phyloP scores from a whole-genome alignment of 2,888 invertebrate species.

The Noctua janthina region DNA sequence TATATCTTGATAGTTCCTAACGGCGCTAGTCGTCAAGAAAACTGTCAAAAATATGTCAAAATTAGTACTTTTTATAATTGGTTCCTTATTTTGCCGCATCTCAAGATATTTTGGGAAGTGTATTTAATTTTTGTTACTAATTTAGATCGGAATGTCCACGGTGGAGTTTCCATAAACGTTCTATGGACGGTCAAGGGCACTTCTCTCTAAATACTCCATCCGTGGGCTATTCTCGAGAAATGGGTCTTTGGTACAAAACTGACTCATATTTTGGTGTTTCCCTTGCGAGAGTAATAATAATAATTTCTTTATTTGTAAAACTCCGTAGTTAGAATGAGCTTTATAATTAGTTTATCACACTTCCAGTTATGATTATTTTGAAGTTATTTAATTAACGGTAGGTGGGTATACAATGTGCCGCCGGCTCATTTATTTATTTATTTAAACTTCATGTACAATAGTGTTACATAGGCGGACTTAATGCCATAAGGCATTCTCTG shows the following conservation, averaged over 20 bases:
- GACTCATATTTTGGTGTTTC: conserved; percentile 17
- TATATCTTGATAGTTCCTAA: conserved; percentile 3
- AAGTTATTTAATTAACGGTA: background rate
- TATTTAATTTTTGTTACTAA: conserved; percentile 7
- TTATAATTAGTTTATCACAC: background rate
- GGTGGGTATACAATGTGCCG: background rate
- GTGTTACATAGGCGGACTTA: too few species aligned
- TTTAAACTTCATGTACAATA: too few species aligned
- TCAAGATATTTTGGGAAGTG: background rate
- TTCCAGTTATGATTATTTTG: background rate
- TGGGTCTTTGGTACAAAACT: conserved; percentile 11
- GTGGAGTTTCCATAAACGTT: conserved; percentile 22
- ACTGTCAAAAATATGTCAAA: conserved; percentile 7
- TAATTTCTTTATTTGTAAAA: background rate
- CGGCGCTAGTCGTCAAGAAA: background rate
- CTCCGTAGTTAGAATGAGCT: background rate
- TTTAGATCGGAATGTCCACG: conserved; percentile 33
- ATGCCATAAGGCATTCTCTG: too few species aligned
- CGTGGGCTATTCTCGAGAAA: conserved; percentile 22
- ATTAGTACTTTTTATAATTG: background rate
- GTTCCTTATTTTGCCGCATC: conserved; percentile 1
- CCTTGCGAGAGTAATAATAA: background rate
- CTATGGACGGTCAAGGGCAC: conserved; percentile 37
- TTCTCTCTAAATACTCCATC: conserved; percentile 17
- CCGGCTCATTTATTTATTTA: too few species aligned